These are phyloP conservation scores for Sylvilagus floridanus DNA, from an alignment of 2,797 vertebrate genomes.

Conservation along the genomic window DNA sequence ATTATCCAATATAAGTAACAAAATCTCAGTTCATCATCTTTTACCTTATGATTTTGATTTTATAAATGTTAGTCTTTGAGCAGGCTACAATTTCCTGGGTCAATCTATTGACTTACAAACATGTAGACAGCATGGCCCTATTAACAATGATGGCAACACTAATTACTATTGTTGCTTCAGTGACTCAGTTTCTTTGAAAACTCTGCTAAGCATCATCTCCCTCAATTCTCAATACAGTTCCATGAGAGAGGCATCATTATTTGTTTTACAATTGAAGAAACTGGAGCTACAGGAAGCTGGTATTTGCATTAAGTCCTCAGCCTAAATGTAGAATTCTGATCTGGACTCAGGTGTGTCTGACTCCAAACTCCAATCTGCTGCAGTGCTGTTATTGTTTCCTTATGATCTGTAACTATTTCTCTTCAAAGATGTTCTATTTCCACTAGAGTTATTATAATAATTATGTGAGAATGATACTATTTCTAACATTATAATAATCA, in stretches of 20 bases:
- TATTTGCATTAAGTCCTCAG: background rate
- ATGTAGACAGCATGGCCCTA: background rate
- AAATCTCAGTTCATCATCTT: background rate
- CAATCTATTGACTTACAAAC: background rate
- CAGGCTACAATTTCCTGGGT: background rate
- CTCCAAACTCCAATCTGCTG: background rate
- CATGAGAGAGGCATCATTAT: background rate
- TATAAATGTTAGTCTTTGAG: constrained; percentile 24
- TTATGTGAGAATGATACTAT: background rate
- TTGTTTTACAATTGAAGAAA: constrained; percentile 5
- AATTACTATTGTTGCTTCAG: background rate
- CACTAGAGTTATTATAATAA: background rate
- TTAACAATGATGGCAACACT: background rate
- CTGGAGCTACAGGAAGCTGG: background rate
- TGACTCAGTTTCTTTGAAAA: background rate
- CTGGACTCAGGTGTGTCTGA: background rate
- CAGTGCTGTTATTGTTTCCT: background rate
- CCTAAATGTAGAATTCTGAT: background rate
- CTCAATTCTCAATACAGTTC: constrained; percentile 16
- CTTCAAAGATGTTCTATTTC: background rate
- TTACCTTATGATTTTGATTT: constrained; percentile 1
- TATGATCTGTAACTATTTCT: background rate
- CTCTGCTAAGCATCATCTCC: background rate
- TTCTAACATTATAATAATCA: background rate
- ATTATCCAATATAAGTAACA: background rate